phyloP scores from a whole-genome alignment of 53 echinoderm and acorn worm species.

The Astropecten irregularis region DNA sequence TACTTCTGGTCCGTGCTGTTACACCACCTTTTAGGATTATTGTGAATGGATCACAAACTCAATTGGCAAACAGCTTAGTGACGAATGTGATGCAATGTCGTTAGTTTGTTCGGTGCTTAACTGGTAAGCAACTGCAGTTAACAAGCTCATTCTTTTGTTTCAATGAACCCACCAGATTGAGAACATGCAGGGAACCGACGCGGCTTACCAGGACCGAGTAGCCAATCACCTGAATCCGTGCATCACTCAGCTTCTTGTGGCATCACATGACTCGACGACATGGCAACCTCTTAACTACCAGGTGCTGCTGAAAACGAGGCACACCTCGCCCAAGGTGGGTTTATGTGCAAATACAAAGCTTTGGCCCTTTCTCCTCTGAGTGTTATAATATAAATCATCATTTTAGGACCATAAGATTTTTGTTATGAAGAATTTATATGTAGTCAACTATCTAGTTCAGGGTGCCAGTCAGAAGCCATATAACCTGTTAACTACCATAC shows the following conservation, averaged over 20 bases:
- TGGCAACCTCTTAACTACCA: constrained; percentile 99
- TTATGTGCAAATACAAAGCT: neutral
- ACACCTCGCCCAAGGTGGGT: constrained; percentile 66
- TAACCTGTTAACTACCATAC: no score
- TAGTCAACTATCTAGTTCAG: no score
- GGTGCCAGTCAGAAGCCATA: no score
- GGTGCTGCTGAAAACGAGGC: constrained; percentile 75
- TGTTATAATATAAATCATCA: no score
- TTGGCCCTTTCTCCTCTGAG: no score
- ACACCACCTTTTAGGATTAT: no score
- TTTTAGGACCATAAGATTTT: no score
- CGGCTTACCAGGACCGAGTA: constrained; percentile 65
- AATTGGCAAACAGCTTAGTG: no score
- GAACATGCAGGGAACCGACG: constrained; percentile 72
- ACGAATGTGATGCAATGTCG: neutral
- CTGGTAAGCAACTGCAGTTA: neutral
- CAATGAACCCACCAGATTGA: constrained; percentile 72
- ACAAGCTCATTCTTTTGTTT: neutral
- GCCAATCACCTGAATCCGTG: constrained; percentile 81
- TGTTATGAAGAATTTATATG: no score
- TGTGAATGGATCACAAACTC: no score
- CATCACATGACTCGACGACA: constrained; percentile 75
- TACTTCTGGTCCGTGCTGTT: no score
- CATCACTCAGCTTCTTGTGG: constrained; percentile 76
- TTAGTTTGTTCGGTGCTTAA: neutral